phyloP scores from a whole-genome alignment of 2,797 vertebrate genomes.

The Brachyrhaphis roseni region DNA sequence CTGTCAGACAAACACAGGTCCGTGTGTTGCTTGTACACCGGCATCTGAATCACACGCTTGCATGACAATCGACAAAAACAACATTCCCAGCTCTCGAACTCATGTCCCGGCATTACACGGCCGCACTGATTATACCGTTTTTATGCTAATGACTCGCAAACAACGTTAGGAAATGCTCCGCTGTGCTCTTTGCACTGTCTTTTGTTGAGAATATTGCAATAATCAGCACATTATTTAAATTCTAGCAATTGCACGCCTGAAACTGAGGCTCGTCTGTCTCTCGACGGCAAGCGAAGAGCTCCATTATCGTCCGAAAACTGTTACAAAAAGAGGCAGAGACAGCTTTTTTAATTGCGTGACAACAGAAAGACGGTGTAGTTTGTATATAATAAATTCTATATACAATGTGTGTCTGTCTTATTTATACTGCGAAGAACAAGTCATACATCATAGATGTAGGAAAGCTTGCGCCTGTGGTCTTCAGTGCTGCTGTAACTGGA shows the following conservation, averaged over 20 bases:
- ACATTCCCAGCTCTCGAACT: conserved; percentile 26
- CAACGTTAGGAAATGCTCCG: conserved; percentile 72
- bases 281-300: not conserved
- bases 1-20: conserved; percentile 26
- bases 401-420: not conserved
- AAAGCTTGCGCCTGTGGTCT: not conserved
- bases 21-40: not conserved
- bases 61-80: conserved; percentile 19
- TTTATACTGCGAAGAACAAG: not conserved
- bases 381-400: not conserved
- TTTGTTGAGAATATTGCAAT: conserved; percentile 53
- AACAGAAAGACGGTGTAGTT: not conserved
- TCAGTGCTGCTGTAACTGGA: not conserved
- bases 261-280: not conserved
- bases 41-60: conserved; percentile 4
- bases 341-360: not conserved
- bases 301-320: not conserved
- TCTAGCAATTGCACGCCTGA: conserved; percentile 7
- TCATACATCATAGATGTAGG: not conserved
- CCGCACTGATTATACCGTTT: conserved; percentile 35
- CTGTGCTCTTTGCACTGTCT: conserved; percentile 75
- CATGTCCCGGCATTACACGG: conserved; percentile 18
- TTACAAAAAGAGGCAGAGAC: not conserved
- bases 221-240: conserved; percentile 10
- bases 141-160: conserved; percentile 56